Evolutionary conservation across 2,888 invertebrate species (phyloP).

Genomic region (Mesorhabditis belari): DNA sequence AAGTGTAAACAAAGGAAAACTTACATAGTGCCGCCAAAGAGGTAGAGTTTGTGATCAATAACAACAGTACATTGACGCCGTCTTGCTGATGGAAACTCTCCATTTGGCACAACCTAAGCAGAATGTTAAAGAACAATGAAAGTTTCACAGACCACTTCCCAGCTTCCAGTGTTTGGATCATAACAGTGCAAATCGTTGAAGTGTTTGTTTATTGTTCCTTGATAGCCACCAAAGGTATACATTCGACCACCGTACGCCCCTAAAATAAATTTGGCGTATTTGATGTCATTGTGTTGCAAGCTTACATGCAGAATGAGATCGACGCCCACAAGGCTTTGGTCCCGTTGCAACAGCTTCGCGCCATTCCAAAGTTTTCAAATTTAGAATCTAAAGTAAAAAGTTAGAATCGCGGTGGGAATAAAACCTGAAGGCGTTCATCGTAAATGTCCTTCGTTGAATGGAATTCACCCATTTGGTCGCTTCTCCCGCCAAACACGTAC

Average conservation of each 20-base stretch:
- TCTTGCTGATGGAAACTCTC: conserved; percentile 54
- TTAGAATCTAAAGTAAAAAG: conserved; percentile 57
- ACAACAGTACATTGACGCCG: conserved; percentile 72
- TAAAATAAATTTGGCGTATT: conserved; percentile 52
- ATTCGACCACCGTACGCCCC: conserved; percentile 72
- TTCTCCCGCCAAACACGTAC: conserved; percentile 83
- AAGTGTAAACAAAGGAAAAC: conserved; percentile 5
- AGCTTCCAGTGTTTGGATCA: conserved; percentile 54
- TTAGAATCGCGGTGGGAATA: background rate
- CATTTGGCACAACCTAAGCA: conserved; percentile 6
- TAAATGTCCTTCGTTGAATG: conserved; percentile 67
- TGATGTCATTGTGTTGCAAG: conserved; percentile 7
- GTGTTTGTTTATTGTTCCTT: conserved; percentile 70
- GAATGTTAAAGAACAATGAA: background rate
- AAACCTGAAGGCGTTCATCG: conserved; percentile 56
- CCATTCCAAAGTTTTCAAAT: conserved; percentile 70
- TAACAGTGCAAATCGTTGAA: conserved; percentile 77
- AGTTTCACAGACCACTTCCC: conserved; percentile 55
- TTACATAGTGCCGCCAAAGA: conserved; percentile 85
- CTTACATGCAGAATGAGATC: conserved; percentile 86
- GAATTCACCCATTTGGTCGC: conserved; percentile 61
- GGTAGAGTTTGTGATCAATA: conserved; percentile 67
- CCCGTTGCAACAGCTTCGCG: conserved; percentile 61
- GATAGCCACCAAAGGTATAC: conserved; percentile 85
- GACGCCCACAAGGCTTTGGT: conserved; percentile 67